Evolutionary conservation across 2,888 invertebrate genomes (phyloP).

Genomic region (Dryobotodes eremita): DNA sequence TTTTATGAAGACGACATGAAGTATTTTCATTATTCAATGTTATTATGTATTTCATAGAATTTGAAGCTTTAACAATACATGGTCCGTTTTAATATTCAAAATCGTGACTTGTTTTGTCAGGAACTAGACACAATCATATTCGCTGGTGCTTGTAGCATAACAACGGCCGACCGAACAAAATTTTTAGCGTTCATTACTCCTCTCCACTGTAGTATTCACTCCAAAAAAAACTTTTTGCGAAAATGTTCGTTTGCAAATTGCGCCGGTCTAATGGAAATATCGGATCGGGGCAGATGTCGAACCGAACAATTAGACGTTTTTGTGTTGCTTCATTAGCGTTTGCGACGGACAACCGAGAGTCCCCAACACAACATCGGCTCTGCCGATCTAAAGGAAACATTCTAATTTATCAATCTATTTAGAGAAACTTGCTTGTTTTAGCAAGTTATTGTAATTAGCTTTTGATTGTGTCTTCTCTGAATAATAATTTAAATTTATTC

Average conservation of each 20-base stretch:
- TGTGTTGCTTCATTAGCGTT: constrained; percentile 79
- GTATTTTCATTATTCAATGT: constrained; percentile 26
- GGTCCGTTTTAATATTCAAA: constrained; percentile 1
- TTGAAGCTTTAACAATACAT: background rate
- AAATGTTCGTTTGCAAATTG: constrained; percentile 76
- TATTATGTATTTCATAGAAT: constrained; percentile 30
- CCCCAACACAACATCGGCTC: constrained; percentile 60
- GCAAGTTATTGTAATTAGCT: background rate
- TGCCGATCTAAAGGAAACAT: constrained; percentile 47
- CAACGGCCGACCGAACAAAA: constrained; percentile 34
- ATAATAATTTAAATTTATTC: background rate
- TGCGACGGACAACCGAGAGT: constrained; percentile 50
- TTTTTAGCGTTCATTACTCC: constrained; percentile 31
- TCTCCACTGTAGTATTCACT: constrained; percentile 21
- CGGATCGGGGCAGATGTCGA: constrained; percentile 74
- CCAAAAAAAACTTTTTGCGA: constrained; percentile 54
- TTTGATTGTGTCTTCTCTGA: background rate
- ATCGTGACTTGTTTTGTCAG: constrained; percentile 15
- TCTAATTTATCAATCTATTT: constrained; percentile 44
- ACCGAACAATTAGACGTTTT: constrained; percentile 81
- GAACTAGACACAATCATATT: constrained; percentile 37
- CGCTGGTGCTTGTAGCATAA: constrained; percentile 24
- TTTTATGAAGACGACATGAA: constrained; percentile 43
- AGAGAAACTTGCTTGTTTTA: constrained; percentile 37
- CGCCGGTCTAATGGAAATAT: constrained; percentile 79